Evolutionary conservation across 2,888 invertebrate species (phyloP).

Genomic region (Augiades crinisus): DNA sequence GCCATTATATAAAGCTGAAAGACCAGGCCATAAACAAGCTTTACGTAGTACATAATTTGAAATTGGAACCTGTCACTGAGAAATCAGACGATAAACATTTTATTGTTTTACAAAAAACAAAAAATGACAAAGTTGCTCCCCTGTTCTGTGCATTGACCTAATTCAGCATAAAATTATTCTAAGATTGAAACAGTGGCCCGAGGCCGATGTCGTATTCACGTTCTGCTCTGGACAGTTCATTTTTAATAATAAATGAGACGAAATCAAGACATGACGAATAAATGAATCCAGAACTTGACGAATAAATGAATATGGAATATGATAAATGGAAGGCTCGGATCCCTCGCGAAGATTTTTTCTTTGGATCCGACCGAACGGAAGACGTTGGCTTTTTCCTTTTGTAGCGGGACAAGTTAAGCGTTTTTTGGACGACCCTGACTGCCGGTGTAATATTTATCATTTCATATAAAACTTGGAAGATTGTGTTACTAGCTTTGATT

Average conservation of each 20-base stretch:
- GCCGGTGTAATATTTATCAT: slow-evolving; percentile 78
- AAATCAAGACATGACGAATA: slow-evolving; percentile 83
- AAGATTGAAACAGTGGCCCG: slow-evolving; percentile 77
- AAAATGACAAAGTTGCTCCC: slow-evolving; percentile 1
- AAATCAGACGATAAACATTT: too few relatives aligned
- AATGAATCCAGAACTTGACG: slow-evolving; percentile 83
- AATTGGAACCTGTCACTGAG: too few relatives aligned
- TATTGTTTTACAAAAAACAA: not conserved
- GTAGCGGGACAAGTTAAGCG: slow-evolving; percentile 80
- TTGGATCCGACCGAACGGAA: slow-evolving; percentile 79
- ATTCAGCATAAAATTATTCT: slow-evolving; percentile 75
- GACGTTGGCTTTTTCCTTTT: slow-evolving; percentile 80
- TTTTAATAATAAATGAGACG: slow-evolving; percentile 83
- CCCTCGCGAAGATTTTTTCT: slow-evolving; percentile 81
- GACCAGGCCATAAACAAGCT: too few relatives aligned
- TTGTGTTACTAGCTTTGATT: slow-evolving; percentile 58
- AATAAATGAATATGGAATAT: slow-evolving; percentile 82
- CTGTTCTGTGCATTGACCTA: slow-evolving; percentile 46
- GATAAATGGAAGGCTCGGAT: slow-evolving; percentile 78
- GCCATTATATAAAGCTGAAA: too few relatives aligned
- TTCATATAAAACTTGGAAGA: slow-evolving; percentile 70
- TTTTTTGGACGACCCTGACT: slow-evolving; percentile 73
- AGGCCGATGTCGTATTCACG: slow-evolving; percentile 65
- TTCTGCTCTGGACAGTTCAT: slow-evolving; percentile 80
- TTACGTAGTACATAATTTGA: too few relatives aligned